Base-by-base conservation (phyloP, 2,113 vertebrate species). In the Nycticorax nycticorax region DNA sequence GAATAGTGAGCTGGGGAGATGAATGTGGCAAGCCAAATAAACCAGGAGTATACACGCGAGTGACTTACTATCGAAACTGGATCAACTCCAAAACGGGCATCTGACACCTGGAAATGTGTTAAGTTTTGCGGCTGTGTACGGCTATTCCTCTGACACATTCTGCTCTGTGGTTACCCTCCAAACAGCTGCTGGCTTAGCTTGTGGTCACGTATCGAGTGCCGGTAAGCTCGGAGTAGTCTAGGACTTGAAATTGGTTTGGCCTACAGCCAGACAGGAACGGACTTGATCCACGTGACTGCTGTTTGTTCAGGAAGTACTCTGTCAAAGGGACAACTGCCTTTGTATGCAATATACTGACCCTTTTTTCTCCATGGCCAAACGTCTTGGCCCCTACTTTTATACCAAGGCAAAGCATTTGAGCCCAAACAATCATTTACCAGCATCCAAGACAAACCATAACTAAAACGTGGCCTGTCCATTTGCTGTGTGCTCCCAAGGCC, bases 1-100 rank as follows among this genome's bases (percentile, higher is more conserved):
- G 98, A 95, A 98, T 98, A 85, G 98, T 98, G 87, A 98, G 98
- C 94, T 98, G 98, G 98, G 98, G 98, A 43, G 97, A 98, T 23
- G 98, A 98, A 78, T 98, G 98, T 81, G 98, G 97, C 59, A 97
- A 97, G 64, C 88, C 9, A 62, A 98, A 98, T 86, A 98, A 98
- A 73, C 98, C 98, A 21, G 98, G 98, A 64, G 98, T 98, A 30
- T 98, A 98, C 63, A 98, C 98, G 3, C 90, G 97, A 60, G 98
- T 98, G 75, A 96, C 97, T 75, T 95, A 96, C 81, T 98, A 98
- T 72, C 96, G 97, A 76, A 94, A 98, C 50, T 98, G 98, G 98
- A 98, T 98, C 73, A 26, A 78, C 66, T 92, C 95, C 57, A 97
- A 96, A 97, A 98, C 98, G 0, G 98, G 98, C 73, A 87, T 98